Base-by-base conservation (phyloP, 2,797 vertebrate species). In the Crypturellus tataupa region DNA sequence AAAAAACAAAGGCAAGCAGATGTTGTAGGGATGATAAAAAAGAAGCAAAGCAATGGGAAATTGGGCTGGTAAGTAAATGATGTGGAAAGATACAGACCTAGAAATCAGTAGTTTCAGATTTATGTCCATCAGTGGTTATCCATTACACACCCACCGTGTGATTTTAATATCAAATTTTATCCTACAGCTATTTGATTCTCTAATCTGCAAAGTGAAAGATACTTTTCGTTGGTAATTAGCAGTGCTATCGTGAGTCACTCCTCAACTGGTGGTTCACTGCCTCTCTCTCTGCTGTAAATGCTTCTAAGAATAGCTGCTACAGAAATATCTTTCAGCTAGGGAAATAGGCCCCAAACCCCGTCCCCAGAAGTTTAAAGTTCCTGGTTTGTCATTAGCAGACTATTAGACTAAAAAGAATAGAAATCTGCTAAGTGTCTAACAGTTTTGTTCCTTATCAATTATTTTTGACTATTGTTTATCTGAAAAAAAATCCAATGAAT, bases 271-370 rank as follows among this genome's bases (percentile, higher is more conserved):
- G 73, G 81, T 67, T 77, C 72, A 31, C 7, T 83, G 2, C 35
- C 77, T 97, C 89, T 40, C n/a, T 60, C 69, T 88, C 87, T 96
- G 89, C 91, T 68, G 95, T 95, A 83, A 95, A 88, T 81, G 62
- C 25, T 94, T 93, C 96, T 94, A 94, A 97, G 79, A 97, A 97
- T 95, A 97, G 80, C 85, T 87, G 23, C 27, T 67, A 31, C 70
- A 86, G 96, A 92, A 93, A 46, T 82, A 90, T 53, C 89, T 95
- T 93, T 95, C 63, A 84, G 80, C 77, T 42, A 87, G 80, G 85
- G 95, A 37, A 72, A 81, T 13, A 89, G 75, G 59, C 56, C 15
- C 94, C 94, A 87, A 47, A 71, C 7, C 82, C 70, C 88, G 46
- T 72, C 71, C 85, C 11, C 53, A 78, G 93, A 96, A 92, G 20